Evolutionary conservation across 2,888 invertebrate genomes (phyloP), one percentile per base, ranked within the genome.

Genomic region (Nomada flava): DNA sequence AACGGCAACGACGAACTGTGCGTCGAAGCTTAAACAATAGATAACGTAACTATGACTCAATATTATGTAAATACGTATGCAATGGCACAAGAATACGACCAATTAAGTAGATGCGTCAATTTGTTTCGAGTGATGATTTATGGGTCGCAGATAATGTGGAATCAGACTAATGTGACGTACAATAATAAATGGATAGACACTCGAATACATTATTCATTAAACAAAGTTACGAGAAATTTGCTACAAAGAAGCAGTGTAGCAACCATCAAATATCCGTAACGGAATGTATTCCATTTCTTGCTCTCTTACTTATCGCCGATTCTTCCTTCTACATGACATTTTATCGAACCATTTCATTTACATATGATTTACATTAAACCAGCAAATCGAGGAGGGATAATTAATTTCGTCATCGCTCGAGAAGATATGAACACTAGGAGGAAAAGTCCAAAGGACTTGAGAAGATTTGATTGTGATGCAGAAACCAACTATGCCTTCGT

Each of bases 41-140:
- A 57, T 44, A 50, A 55, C 18, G 11, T 42, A 62, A 23, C 13
- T 60, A 18, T 65, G 65, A 60, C 52, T 50, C 47, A 60, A 42
- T 71, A 18, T 29, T 11, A 1, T 18, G 18, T 29, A 13, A 26
- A 65, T 3, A 9, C 44, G 15, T 36, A 18, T 50, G n/a, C 15
- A 29, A 42, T 20, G 20, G 18, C 20, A 53, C n/a, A 50, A 59
- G 15, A 50, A 23, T 65, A 65, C 2, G 5, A 13, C 23, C 36
- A 44, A 59, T 72, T 64, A 52, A 57, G 9, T 18, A 11, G 1
- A 4, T 18, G 50, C 63, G 11, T 36, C 20, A 26, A 72, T 67
- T 50, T 55, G 42, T 36, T 68, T 47, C 63, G 52, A 47, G n/a
- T 59, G 20, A 70, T 63, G 26, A 59, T 9, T 68, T 53, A 53